These are phyloP conservation scores for Casuarius casuarius DNA, from an alignment of 2,113 vertebrate species.

Conservation along the genomic window DNA sequence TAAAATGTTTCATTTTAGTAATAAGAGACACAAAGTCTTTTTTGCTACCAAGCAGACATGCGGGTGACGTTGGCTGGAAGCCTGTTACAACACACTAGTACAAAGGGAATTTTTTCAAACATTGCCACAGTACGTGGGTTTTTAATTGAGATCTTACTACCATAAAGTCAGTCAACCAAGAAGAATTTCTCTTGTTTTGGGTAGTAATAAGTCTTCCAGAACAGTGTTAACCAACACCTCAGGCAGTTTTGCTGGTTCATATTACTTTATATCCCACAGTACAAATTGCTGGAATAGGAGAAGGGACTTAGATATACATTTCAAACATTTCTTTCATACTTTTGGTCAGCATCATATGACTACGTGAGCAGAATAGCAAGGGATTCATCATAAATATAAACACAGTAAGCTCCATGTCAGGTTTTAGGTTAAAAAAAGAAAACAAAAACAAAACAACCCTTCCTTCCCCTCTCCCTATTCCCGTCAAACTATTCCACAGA, in stretches of 20 bases:
- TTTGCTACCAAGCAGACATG: neutral
- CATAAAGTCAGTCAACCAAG: neutral
- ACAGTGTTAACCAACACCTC: neutral
- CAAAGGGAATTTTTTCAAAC: neutral
- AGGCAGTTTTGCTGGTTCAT: neutral
- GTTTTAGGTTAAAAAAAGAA: neutral
- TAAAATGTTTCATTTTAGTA: neutral
- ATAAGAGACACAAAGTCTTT: neutral
- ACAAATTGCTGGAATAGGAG: neutral
- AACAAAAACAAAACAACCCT: neutral
- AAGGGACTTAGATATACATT: neutral
- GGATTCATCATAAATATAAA: neutral
- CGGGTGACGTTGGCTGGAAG: neutral
- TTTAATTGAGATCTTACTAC: neutral
- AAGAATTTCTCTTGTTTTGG: neutral
- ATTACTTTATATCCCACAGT: neutral
- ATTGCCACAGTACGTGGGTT: neutral
- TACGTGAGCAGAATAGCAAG: neutral
- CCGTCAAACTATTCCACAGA: neutral
- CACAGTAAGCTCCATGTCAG: neutral
- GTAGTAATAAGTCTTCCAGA: neutral
- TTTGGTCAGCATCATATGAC: neutral
- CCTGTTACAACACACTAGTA: neutral
- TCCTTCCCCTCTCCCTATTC: neutral
- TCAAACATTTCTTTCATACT: constrained; percentile 36